Evolutionary conservation across 2,113 vertebrate species (phyloP), one percentile per base, ranked within the genome.

Genomic region (Bagarius yarrelli): DNA sequence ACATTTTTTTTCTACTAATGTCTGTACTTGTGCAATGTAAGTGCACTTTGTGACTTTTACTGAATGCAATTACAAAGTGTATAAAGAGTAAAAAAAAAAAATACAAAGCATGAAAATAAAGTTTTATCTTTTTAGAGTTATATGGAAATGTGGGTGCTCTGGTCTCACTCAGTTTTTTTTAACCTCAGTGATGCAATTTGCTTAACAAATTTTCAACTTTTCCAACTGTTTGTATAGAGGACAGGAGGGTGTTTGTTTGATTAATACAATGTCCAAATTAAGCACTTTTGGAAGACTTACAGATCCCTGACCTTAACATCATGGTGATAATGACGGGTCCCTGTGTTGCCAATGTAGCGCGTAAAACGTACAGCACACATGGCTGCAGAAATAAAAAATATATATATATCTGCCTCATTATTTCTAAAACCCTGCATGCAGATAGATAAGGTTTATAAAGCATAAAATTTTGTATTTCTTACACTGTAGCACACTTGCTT

Each of bases 1-100:
- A 52, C 47, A 16, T 11, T 52, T 72, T 14, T 21, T 72, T n/a
- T 19, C 50, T 50, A 40, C 5, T 69, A 16, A 5, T 67, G 32
- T 67, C 23, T 70, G 67, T 32, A 32, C 27, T 72, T 21, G 16
- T 32, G 70, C 70, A 72, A 32, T 53, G 8, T 18, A 32, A 52
- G 50, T 72, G 70, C 70, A 72, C 70, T 72, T 72, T 72, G 18
- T 72, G 70, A 53, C 47, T 53, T 72, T 53, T 32, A 72, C 47
- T 52, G 69, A 52, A 72, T 13, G 16, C 70, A 72, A 32, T 32
- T 72, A 53, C 69, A 52, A 21, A 69, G 6, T 52, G 21, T 57
- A 59, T 23, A 61, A 14, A 9, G 23, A 30, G 1, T n/a, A 3
- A 27, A 32, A 52, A 30, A 71, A 12, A 52, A 53, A 32, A 2